Conservation (phyloP, 1,140 invertebrate species). For the Zaprionus camerounensis region DNA sequence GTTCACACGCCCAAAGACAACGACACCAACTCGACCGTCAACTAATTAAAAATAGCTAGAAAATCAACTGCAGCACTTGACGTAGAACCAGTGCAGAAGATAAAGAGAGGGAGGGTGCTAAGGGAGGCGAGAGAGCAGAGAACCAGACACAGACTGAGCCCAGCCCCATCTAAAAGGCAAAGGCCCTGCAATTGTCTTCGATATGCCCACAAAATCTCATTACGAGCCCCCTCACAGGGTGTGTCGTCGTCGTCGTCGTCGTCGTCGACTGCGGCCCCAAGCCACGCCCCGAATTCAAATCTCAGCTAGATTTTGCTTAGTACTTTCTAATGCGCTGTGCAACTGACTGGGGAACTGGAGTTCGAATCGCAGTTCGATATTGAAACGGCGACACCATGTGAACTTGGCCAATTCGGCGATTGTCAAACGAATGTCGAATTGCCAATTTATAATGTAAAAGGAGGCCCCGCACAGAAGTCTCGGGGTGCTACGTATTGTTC, state of each 20-base stretch:
- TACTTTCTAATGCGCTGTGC: conserved; percentile 74
- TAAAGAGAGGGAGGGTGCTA: background rate
- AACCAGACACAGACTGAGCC: background rate
- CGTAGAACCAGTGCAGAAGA: background rate
- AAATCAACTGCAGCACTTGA: conserved; percentile 6
- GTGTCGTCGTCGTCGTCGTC: conserved; percentile 44
- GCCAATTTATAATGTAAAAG: conserved; percentile 50
- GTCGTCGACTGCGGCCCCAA: conserved; percentile 19
- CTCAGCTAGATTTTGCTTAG: conserved; percentile 33
- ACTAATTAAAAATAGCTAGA: conserved; percentile 9
- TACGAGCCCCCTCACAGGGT: conserved; percentile 44
- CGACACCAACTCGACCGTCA: conserved; percentile 14
- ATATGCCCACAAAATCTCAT: conserved; percentile 47
- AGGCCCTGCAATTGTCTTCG: conserved; percentile 48
- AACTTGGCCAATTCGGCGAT: conserved; percentile 67
- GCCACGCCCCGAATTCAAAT: conserved; percentile 58
- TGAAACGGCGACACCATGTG: conserved; percentile 55
- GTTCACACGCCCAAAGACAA: conserved; percentile 37
- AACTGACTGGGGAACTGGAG: conserved; percentile 21
- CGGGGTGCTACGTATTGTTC: conserved; percentile 10
- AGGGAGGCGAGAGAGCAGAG: background rate
- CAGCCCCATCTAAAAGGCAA: conserved; percentile 18
- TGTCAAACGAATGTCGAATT: conserved; percentile 56
- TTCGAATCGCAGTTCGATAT: conserved; percentile 20
- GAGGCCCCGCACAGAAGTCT: conserved; percentile 10